Percentiles rank a stretch among this genome's conserved stretches.
These are phyloP conservation scores for Ascaphus truei DNA, from an alignment of 2,113 vertebrate species.

Conservation along the genomic window DNA sequence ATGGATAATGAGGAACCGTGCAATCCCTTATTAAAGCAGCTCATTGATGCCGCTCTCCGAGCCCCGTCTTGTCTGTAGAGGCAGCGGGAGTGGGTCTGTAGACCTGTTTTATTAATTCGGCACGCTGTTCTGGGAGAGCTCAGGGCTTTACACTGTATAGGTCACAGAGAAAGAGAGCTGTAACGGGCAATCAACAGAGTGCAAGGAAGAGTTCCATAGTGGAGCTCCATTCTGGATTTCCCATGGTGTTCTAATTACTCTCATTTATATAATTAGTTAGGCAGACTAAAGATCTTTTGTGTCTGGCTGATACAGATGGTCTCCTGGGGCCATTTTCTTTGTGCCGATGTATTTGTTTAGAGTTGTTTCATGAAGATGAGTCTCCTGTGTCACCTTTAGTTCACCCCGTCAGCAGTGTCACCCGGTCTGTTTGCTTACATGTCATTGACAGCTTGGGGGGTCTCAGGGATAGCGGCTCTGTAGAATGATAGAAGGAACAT, in stretches of 20 bases:
- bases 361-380: neutral
- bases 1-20: no score
- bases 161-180: neutral
- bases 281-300: conserved; percentile 20
- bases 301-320: conserved; percentile 9
- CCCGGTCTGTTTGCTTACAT: conserved; percentile 20
- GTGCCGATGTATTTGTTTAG: conserved; percentile 24
- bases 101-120: no score
- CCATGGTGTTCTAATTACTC: neutral
- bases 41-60: no score
- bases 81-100: no score
- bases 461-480: no score
- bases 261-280: conserved; percentile 30
- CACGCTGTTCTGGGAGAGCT: no score
- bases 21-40: no score
- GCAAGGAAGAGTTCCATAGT: neutral
- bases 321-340: conserved; percentile 21
- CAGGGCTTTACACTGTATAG: neutral
- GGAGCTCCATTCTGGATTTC: neutral
- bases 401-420: conserved; percentile 10
- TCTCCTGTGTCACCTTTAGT: neutral
- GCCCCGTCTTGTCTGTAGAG: no score
- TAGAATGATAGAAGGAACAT: no score
- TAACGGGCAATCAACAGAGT: neutral
- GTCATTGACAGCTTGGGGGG: no score